phyloP scores from a whole-genome alignment of 1,140 invertebrate genomes.

The Anastrepha obliqua region DNA sequence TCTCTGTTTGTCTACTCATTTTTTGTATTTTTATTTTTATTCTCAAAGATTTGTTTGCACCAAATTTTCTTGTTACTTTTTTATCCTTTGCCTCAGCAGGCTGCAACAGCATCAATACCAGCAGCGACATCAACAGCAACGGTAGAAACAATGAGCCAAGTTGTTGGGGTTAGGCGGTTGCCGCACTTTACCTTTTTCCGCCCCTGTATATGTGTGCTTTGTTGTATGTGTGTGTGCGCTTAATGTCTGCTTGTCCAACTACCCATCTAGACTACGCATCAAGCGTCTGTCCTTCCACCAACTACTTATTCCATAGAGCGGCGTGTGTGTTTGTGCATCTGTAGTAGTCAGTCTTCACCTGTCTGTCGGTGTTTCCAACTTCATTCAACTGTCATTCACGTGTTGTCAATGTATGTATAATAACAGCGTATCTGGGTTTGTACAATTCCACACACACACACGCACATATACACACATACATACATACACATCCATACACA shows the following conservation, averaged over 20 bases:
- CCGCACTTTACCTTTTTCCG: not conserved
- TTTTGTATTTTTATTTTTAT: not conserved
- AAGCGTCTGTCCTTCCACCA: not conserved
- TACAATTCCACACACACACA: not conserved
- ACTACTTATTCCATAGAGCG: not conserved
- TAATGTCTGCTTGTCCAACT: not conserved
- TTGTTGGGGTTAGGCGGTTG: not conserved
- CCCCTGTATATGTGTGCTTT: not conserved
- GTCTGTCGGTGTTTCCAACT: slow-evolving; percentile 46
- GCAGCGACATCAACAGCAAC: not conserved
- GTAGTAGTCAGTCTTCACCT: not conserved
- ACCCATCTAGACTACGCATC: not conserved
- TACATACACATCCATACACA: not conserved
- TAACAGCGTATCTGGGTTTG: not conserved
- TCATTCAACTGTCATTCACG: slow-evolving; percentile 26
- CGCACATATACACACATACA: not conserved
- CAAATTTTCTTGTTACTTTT: not conserved
- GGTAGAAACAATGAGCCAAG: not conserved
- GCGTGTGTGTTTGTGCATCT: not conserved
- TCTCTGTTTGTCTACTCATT: not conserved
- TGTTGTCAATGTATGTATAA: not conserved
- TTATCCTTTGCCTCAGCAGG: not conserved
- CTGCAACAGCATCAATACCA: not conserved
- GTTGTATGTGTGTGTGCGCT: not conserved
- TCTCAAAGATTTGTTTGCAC: not conserved